Conservation (phyloP, 2,888 invertebrate species). For the Andricus quercusramuli region DNA sequence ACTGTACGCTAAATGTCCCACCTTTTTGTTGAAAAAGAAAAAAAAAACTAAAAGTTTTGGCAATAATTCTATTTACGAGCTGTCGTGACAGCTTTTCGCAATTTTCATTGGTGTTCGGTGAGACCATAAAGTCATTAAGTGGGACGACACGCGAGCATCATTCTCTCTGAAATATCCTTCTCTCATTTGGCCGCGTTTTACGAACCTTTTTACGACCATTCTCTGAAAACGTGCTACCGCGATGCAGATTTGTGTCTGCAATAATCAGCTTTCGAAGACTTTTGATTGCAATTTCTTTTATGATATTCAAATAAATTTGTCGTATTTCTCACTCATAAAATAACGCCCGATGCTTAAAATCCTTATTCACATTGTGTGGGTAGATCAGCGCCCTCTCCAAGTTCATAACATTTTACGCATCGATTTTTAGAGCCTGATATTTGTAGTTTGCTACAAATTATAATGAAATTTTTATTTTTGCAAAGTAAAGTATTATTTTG, state of each 20-base stretch:
- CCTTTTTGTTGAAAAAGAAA: neutral
- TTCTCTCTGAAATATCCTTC: neutral
- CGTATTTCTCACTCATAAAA: no score
- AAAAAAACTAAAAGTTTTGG: neutral
- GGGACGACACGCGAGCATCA: neutral
- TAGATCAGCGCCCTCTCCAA: no score
- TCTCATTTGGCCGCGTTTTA: conserved; percentile 35
- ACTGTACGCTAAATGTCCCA: neutral
- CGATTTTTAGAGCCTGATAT: no score
- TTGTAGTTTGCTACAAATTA: no score
- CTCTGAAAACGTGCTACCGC: conserved; percentile 13
- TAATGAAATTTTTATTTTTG: neutral
- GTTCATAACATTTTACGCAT: no score
- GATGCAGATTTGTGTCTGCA: conserved; percentile 13
- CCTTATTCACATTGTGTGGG: no score
- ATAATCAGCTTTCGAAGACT: conserved; percentile 9
- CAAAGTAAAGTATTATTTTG: neutral
- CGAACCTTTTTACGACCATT: conserved; percentile 14
- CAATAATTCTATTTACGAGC: conserved; percentile 9
- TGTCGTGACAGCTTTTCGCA: conserved; percentile 24
- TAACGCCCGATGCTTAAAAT: no score
- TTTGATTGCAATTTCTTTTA: conserved; percentile 5
- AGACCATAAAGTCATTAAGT: conserved; percentile 25
- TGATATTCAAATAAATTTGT: neutral
- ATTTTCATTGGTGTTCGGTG: conserved; percentile 17